Percentiles rank a stretch among this genome's conserved stretches.
Evolutionary conservation across 2,113 vertebrate genomes (phyloP).

Genomic region (Ginglymostoma cirratum): DNA sequence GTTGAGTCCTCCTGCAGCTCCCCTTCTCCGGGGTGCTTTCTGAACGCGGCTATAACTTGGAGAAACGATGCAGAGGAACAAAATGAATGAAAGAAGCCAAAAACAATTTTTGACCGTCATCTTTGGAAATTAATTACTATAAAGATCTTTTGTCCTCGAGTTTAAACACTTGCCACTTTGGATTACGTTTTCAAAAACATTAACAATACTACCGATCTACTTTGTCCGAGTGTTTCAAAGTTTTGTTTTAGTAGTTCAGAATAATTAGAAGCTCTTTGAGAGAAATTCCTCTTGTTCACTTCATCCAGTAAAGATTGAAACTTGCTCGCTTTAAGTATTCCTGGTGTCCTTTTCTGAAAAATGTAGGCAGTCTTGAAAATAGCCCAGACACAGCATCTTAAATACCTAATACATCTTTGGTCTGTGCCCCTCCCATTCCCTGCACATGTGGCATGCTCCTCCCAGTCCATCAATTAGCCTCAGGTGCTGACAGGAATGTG

Average conservation of each 20-base stretch:
- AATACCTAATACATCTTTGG: conserved; percentile 69
- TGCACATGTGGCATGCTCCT: conserved; percentile 47
- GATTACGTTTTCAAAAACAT: background rate
- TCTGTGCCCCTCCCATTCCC: conserved; percentile 58
- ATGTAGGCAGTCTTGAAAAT: conserved; percentile 48
- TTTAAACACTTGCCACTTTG: background rate
- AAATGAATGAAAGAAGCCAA: conserved; percentile 42
- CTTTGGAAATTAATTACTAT: conserved; percentile 29
- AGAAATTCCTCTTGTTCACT: background rate
- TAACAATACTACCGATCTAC: background rate
- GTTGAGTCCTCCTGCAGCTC: conserved; percentile 40
- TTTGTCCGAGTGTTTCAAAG: background rate
- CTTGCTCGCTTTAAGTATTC: conserved; percentile 26
- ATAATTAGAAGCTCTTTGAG: background rate
- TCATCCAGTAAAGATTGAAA: background rate
- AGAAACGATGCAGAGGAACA: conserved; percentile 49
- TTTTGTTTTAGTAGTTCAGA: background rate
- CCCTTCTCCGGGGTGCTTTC: conserved; percentile 55
- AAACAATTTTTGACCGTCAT: conserved; percentile 53
- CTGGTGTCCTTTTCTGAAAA: conserved; percentile 46
- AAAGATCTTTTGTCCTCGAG: background rate
- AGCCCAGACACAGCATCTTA: conserved; percentile 71
- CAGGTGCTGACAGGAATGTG: conserved; percentile 55
- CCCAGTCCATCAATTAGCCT: conserved; percentile 54
- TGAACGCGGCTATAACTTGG: conserved; percentile 56